Base-by-base conservation (phyloP, 2,113 vertebrate species). In the Dunckerocampus dactyliophorus region DNA sequence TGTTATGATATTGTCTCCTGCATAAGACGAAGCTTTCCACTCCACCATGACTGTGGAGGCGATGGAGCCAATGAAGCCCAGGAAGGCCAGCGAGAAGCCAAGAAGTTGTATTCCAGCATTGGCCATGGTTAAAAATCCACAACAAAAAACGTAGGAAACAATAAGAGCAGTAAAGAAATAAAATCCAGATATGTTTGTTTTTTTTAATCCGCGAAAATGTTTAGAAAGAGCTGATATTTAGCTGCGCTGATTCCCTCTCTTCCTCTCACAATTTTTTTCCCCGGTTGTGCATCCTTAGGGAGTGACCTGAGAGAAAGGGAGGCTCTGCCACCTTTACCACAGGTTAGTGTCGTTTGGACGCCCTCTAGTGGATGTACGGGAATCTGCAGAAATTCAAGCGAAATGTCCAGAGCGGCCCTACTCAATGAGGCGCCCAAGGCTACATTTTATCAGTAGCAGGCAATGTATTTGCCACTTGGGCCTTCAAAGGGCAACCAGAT, bases 1-100 rank as follows among this genome's bases (percentile, higher is more conserved):
- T 0, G 95, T 97, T 63, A 98, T 93, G 31, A 98, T 96, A 85
- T 95, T 96, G 82, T 96, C 94, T 50, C 92, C 92, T 0, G 93
- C 88, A 3, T 95, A 95, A 0, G 95, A 93, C 14, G 92, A 94
- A 76, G 92, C 92, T 80, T 94, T 98, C 96, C 96, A 98, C 76
- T 98, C 94, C 57, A 94, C 92, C 92, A 98, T 91, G 65, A 89
- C 79, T 0, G 94, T 94, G 74, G 92, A 92, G 11, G 91, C 88
- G 51, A 98, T 92, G 31, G 90, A 63, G 16, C 93, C 95, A 0
- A 96, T 75, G 78, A 94, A 92, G 66, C 94, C 96, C 28, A 96
- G 14, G 65, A 93, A 92, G 55, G 92, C 94, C 82, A 98, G 75
- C 48, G 86, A 55, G 76, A 95, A 94, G 62, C 96, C 95, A 31